A percentile compares a stretch with the other conserved stretches of the same genome.
These are phyloP conservation scores for Dallia pectoralis DNA, from an alignment of 2,797 vertebrate genomes.

Conservation along the genomic window DNA sequence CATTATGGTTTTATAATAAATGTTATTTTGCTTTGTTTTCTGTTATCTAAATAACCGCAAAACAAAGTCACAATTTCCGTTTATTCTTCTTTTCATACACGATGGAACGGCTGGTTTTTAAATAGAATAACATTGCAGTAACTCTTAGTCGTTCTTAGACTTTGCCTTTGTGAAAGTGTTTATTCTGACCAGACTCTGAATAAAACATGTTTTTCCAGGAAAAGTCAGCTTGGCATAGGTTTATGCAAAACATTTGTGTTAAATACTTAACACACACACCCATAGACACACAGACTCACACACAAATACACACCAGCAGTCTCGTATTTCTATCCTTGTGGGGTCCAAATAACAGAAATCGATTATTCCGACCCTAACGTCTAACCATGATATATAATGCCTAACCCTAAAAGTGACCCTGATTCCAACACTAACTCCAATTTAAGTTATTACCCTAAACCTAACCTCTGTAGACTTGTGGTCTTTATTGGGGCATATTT, in stretches of 20 bases:
- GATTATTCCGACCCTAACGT: neutral
- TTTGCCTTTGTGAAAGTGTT: neutral
- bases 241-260: conserved; percentile 7
- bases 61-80: conserved; percentile 50
- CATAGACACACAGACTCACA: neutral
- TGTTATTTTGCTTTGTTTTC: conserved; percentile 61
- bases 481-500: no score
- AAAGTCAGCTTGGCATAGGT: conserved; percentile 23
- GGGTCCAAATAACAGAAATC: no score
- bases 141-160: neutral
- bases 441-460: no score
- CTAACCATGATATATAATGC: no score
- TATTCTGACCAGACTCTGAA: neutral
- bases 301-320: neutral
- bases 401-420: no score
- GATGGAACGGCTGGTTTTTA: conserved; percentile 37
- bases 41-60: conserved; percentile 48
- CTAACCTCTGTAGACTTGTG: no score
- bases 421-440: no score
- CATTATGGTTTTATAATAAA: conserved; percentile 35
- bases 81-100: conserved; percentile 32
- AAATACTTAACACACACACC: neutral
- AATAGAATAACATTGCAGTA: conserved; percentile 6
- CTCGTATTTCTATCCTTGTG: neutral
- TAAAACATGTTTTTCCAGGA: conserved; percentile 31